Evolutionary conservation across 2,888 invertebrate genomes (phyloP).

Genomic region (Petrolisthes cinctipes): DNA sequence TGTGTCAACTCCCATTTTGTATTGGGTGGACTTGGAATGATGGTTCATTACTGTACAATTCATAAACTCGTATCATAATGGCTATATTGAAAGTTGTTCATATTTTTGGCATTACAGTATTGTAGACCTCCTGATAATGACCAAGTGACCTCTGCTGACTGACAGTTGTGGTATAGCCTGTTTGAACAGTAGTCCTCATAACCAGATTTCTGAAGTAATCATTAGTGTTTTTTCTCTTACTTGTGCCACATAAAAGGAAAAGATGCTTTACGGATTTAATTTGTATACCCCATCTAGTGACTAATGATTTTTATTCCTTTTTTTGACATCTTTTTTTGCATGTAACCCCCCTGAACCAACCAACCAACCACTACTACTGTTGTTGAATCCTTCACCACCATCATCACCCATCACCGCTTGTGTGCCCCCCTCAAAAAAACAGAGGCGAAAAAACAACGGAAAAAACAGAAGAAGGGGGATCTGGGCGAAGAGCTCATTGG

Average conservation of each 20-base stretch:
- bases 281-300: slow-evolving; percentile 53
- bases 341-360: slow-evolving; percentile 64
- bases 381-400: slow-evolving; percentile 53
- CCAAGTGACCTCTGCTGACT: slow-evolving; percentile 36
- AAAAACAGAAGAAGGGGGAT: slow-evolving; percentile 79
- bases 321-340: slow-evolving; percentile 61
- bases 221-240: slow-evolving; percentile 49
- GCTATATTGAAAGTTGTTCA: too few relatives aligned
- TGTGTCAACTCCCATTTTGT: too few relatives aligned
- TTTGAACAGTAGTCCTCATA: slow-evolving; percentile 51
- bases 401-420: slow-evolving; percentile 52
- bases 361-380: slow-evolving; percentile 63
- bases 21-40: too few relatives aligned
- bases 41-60: too few relatives aligned
- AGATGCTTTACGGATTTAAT: slow-evolving; percentile 49
- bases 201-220: slow-evolving; percentile 47
- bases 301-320: slow-evolving; percentile 58
- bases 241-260: slow-evolving; percentile 52
- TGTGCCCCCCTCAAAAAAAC: slow-evolving; percentile 66
- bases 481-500: slow-evolving; percentile 67
- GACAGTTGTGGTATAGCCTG: slow-evolving; percentile 53
- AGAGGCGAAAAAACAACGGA: slow-evolving; percentile 96
- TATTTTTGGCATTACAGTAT: too few relatives aligned
- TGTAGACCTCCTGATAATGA: slow-evolving; percentile 36
- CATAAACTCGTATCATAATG: too few relatives aligned